Evolutionary conservation across 2,888 invertebrate species (phyloP), one percentile per base, ranked within the genome.

Genomic region (Lochmaea crataegi): DNA sequence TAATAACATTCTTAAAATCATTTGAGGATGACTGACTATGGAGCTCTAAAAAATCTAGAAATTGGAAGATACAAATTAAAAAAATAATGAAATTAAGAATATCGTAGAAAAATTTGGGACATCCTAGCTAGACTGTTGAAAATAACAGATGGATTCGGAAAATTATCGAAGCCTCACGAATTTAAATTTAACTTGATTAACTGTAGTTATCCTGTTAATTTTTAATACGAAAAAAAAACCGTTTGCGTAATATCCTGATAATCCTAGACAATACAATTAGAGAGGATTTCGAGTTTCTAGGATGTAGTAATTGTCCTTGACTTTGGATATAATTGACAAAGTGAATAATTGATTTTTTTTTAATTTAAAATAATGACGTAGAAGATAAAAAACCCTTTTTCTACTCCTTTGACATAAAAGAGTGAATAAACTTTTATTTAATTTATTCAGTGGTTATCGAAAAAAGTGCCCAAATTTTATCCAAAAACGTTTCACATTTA

Each of bases 401-500:
- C 45, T 45, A 45, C 45, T 4, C 14, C 45, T 45, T 45, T 45
- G 45, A 14, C 4, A 45, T 12, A 45, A 4, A 3, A 45, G 45
- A 45, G 45, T 45, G 45, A 45, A 45, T 14, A 45, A 45, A 11
- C 45, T 45, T 45, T 45, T 11, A 2, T 38, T 4, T 42, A 63
- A 63, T 63, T 10, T 63, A 38, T 63, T 22, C 56, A 18, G 22
- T 4, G 10, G 38, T n/a, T 63, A 42, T 63, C 63, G n/a, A 63
- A n/a, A 61, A 61, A 16, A 45, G 12, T 64, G 51, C 12, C 45
- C 64, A n/a, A 64, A 45, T 64, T 51, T 48, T 22, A 61, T 61
- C 61, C 16, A 26, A 9, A 32, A 53, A 26, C 92, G 92, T 84
- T 93, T 93, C 84, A 94, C 94, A 83, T 94, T 94, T 45, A 81